Evolutionary conservation across 1,140 invertebrate genomes (phyloP).

Genomic region (Drosophila yakuba): DNA sequence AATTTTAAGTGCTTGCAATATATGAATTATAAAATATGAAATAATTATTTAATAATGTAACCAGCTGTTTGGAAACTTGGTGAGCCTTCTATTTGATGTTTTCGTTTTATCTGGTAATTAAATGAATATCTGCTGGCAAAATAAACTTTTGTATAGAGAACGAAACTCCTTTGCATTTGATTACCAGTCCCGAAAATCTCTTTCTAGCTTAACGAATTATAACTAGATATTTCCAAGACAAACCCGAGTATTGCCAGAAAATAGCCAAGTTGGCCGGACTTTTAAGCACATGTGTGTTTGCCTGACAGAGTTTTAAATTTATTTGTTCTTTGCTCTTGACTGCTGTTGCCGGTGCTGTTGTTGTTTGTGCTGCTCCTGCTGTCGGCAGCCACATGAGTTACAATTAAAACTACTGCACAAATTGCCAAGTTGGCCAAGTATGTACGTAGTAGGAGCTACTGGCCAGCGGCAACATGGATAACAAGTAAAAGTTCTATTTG

Average conservation of each 20-base stretch:
- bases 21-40: not conserved
- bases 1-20: not conserved
- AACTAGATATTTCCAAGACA: too few relatives aligned
- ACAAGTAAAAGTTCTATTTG: conserved; percentile 39
- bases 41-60: too few relatives aligned
- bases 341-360: conserved; percentile 34
- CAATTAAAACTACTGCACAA: conserved; percentile 75
- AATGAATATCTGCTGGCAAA: too few relatives aligned
- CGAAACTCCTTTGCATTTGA: too few relatives aligned
- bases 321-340: conserved; percentile 57
- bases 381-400: conserved; percentile 69
- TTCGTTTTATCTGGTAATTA: too few relatives aligned
- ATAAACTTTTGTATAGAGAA: too few relatives aligned
- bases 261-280: conserved; percentile 18
- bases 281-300: conserved; percentile 20
- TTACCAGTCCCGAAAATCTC: too few relatives aligned
- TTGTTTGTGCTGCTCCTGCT: conserved; percentile 19
- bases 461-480: conserved; percentile 19
- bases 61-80: too few relatives aligned
- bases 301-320: conserved; percentile 68
- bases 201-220: too few relatives aligned
- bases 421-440: conserved; percentile 59
- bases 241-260: not conserved
- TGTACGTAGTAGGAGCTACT: conserved; percentile 10
- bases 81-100: too few relatives aligned